Percentiles rank a stretch among this genome's conserved stretches.
These are phyloP conservation scores for Diplodus sargus DNA, from an alignment of 2,797 vertebrate species.

Conservation along the genomic window DNA sequence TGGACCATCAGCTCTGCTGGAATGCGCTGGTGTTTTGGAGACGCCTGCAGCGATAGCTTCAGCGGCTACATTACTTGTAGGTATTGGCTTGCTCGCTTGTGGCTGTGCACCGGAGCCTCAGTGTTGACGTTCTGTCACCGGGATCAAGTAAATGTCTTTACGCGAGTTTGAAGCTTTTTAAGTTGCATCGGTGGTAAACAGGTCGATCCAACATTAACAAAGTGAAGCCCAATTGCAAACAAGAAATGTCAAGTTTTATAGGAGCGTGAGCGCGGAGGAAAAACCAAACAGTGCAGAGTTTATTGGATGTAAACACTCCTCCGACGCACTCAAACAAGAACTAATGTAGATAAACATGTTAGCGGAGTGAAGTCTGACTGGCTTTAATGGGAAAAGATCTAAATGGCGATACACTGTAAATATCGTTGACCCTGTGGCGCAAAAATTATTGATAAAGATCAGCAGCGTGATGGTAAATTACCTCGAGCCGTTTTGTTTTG, in stretches of 20 bases:
- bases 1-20: constrained; percentile 57
- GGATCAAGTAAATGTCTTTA: constrained; percentile 42
- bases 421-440: constrained; percentile 13
- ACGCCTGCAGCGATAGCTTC: constrained; percentile 62
- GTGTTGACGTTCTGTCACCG: constrained; percentile 16
- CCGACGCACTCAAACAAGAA: constrained; percentile 51
- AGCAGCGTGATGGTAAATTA: constrained; percentile 61
- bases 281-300: constrained; percentile 64
- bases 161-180: constrained; percentile 35
- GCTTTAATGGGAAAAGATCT: constrained; percentile 32
- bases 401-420: constrained; percentile 47
- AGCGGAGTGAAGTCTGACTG: constrained; percentile 33
- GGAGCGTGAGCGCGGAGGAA: constrained; percentile 26
- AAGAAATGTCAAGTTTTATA: constrained; percentile 45
- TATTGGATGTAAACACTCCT: constrained; percentile 66
- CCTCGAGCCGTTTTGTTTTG: constrained; percentile 53
- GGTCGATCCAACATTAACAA: constrained; percentile 41
- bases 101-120: constrained; percentile 11
- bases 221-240: constrained; percentile 48
- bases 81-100: constrained; percentile 36
- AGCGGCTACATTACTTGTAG: constrained; percentile 33
- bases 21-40: constrained; percentile 70
- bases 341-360: constrained; percentile 59
- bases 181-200: constrained; percentile 39
- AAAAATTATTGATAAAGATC: constrained; percentile 47